Evolutionary conservation across 1,140 invertebrate genomes (phyloP).

Genomic region (Drosophila ercepeae): DNA sequence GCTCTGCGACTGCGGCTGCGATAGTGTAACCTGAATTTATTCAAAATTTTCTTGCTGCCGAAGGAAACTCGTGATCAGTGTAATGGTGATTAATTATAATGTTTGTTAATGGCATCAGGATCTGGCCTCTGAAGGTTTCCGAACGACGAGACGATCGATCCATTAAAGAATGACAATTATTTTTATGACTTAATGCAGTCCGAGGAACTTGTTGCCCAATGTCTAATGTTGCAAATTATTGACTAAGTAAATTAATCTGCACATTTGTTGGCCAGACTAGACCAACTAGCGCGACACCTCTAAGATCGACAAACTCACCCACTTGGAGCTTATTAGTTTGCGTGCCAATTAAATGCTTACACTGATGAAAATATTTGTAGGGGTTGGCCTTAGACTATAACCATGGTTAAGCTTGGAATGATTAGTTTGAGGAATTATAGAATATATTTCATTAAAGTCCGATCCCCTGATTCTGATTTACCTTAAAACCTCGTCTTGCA

Average conservation of each 20-base stretch:
- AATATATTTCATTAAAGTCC: no score
- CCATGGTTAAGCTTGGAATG: no score
- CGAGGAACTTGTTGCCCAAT: conserved; percentile 42
- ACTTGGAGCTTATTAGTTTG: conserved; percentile 26
- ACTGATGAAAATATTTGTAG: background rate
- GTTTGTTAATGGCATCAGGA: conserved; percentile 66
- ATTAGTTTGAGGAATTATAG: no score
- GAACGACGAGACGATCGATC: no score
- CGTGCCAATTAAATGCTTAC: conserved; percentile 3
- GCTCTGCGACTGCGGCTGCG: conserved; percentile 35
- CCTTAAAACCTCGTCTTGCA: no score
- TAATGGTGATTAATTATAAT: conserved; percentile 77
- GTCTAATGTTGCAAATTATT: conserved; percentile 54
- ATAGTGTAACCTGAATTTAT: conserved; percentile 61
- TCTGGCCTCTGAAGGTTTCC: conserved; percentile 35
- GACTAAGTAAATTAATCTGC: conserved; percentile 57
- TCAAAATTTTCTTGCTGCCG: background rate
- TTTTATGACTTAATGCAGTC: conserved; percentile 45
- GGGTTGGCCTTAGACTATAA: no score
- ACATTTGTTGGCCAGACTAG: conserved; percentile 37
- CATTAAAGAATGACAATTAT: conserved; percentile 49
- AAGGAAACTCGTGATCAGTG: conserved; percentile 53
- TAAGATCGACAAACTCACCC: conserved; percentile 22
- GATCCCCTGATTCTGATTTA: no score
- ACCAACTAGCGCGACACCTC: conserved; percentile 45